Evolutionary conservation across 2,797 vertebrate genomes (phyloP).

Genomic region (Oophaga sylvatica): DNA sequence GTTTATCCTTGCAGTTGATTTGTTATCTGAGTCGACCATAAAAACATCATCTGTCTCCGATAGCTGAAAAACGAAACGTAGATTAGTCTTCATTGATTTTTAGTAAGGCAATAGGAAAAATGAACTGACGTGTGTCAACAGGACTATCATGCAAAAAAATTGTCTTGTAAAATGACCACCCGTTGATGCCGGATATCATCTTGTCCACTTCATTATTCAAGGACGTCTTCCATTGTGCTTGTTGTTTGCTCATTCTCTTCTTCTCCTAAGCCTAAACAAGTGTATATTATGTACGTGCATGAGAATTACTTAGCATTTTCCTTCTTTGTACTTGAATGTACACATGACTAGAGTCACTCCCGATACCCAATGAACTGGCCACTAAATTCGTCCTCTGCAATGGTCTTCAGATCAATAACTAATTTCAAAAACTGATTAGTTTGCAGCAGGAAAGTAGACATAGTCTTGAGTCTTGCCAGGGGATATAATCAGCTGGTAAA

Average conservation of each 20-base stretch:
- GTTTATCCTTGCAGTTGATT: slow-evolving; percentile 23
- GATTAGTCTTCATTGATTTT: slow-evolving; percentile 45
- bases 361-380: slow-evolving; percentile 80
- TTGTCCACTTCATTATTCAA: slow-evolving; percentile 43
- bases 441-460: slow-evolving; percentile 87
- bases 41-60: slow-evolving; percentile 48
- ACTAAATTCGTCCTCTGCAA: slow-evolving; percentile 81
- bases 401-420: slow-evolving; percentile 93
- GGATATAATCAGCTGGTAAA: slow-evolving; percentile 95
- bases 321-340: slow-evolving; percentile 61
- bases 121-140: slow-evolving; percentile 56
- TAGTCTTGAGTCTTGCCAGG: slow-evolving; percentile 83
- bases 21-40: slow-evolving; percentile 38
- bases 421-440: slow-evolving; percentile 99
- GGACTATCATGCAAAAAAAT: slow-evolving; percentile 17
- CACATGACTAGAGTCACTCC: slow-evolving; percentile 67
- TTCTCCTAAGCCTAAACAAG: slow-evolving; percentile 62
- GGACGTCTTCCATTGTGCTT: slow-evolving; percentile 42
- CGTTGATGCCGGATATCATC: not conserved
- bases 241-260: slow-evolving; percentile 63
- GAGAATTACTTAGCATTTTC: slow-evolving; percentile 66
- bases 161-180: slow-evolving; percentile 37
- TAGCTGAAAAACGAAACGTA: slow-evolving; percentile 33
- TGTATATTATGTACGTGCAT: slow-evolving; percentile 60
- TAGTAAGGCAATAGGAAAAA: slow-evolving; percentile 55